A percentile compares a stretch with the other conserved stretches of the same genome.
Conservation (phyloP, 2,113 vertebrate species). For the Cynopterus brachyotis region DNA sequence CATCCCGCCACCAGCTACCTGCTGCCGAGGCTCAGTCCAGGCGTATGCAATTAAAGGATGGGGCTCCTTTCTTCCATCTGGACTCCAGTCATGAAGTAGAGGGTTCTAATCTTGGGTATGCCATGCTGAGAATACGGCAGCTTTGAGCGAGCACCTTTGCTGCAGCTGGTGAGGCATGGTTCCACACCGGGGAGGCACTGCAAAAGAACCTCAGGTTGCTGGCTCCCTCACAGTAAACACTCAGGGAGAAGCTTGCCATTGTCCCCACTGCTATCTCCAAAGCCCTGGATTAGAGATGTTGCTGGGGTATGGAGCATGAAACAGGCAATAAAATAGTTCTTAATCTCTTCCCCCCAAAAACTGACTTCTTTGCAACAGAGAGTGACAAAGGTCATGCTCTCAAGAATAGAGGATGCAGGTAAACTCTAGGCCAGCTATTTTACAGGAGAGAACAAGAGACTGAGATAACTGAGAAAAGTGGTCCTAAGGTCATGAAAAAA, state of each 20-base stretch:
- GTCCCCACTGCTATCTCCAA: background rate
- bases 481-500: background rate
- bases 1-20: background rate
- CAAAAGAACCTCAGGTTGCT: background rate
- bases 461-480: background rate
- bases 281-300: background rate
- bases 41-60: background rate
- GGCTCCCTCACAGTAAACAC: background rate
- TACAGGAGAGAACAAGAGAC: background rate
- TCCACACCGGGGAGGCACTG: background rate
- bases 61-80: background rate
- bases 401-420: background rate
- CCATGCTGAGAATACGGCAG: background rate
- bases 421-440: background rate
- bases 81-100: background rate
- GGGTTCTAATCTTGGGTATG: background rate
- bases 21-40: background rate
- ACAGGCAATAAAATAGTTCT: background rate
- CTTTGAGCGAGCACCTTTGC: background rate
- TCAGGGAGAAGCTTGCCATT: background rate
- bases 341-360: background rate
- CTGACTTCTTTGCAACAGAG: background rate
- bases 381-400: background rate
- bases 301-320: background rate
- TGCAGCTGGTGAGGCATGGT: background rate